Base-by-base conservation (phyloP, 2,113 vertebrate species). In the Dinomys branickii region DNA sequence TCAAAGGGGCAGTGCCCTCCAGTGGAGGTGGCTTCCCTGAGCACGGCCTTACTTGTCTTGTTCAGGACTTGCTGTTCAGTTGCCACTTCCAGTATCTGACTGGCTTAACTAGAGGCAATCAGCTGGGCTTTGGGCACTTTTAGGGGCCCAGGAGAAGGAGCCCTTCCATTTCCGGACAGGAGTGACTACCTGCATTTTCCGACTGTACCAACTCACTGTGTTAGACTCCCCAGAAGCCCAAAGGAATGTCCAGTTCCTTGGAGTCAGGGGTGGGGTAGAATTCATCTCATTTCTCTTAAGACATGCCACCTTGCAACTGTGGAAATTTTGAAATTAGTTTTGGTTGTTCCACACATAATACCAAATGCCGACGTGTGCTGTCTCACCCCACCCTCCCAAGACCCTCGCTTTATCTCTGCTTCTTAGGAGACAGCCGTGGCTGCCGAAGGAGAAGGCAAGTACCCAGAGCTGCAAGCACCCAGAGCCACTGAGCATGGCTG, bases 371-470 rank as follows among this genome's bases (percentile, higher is more conserved):
- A 78, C 11, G 30, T 9, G 10, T n/a, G 69, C 30, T 58, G 7
- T 77, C 38, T 59, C 69, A 19, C 56, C 63, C 38, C 61, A 44
- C 58, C n/a, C 30, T 94, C 56, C 35, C 24, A 58, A 63, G 80
- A 83, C 22, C 16, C 22, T 50, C 16, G 30, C 82, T 30, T 81
- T 11, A 47, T n/a, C 10, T 41, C 26, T 26, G 47, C 10, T 38
- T 93, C 94, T 65, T 54, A 35, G 85, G 50, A 44, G 88, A 86
- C 30, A 61, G n/a, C 44, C 22, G 26, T 4, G 71, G 28, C 73
- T 63, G 28, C 17, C 63, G 47, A 28, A 61, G 35, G 73, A 59
- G 52, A 44, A 38, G 17, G 13, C 47, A 84, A 0, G 7, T 1
- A 35, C 19, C 81, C 58, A 44, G 38, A 2, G 47, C 52, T 50